Evolutionary conservation across 2,797 vertebrate genomes (phyloP).

Genomic region (Sebastes minor): DNA sequence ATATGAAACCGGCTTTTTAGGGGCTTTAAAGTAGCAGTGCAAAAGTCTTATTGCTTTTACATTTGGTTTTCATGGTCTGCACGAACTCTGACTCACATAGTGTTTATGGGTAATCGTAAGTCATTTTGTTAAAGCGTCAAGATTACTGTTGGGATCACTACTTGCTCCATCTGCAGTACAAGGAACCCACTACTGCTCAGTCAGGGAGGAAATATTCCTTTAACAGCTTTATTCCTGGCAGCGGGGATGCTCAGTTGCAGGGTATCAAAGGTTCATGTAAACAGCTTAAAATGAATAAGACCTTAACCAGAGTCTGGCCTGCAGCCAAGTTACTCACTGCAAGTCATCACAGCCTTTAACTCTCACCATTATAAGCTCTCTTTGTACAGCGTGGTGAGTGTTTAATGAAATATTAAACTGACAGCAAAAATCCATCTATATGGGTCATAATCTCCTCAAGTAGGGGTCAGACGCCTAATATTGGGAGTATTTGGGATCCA

Average conservation of each 20-base stretch:
- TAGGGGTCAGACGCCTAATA: not conserved
- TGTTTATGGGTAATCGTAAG: not conserved
- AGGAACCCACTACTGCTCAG: not conserved
- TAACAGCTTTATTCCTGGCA: constrained; percentile 9
- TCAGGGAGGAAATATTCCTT: constrained; percentile 22
- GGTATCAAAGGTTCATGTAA: constrained; percentile 18
- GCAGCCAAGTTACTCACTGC: not conserved
- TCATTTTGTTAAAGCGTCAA: not conserved
- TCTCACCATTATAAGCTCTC: not conserved
- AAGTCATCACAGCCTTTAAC: not conserved
- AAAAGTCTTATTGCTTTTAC: not conserved
- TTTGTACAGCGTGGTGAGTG: not conserved
- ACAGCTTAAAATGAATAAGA: constrained; percentile 29
- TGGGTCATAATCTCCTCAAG: not conserved
- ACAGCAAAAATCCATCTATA: not conserved
- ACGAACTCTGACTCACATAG: not conserved
- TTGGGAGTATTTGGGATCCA: not conserved
- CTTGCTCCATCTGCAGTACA: not conserved
- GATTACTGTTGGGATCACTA: not conserved
- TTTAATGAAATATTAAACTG: not conserved
- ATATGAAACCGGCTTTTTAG: not conserved
- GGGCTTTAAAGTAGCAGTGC: not conserved
- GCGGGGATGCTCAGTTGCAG: not conserved
- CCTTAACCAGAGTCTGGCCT: constrained; percentile 3
- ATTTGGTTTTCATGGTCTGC: not conserved